These are phyloP conservation scores for Gallinago paraguaiae DNA, from an alignment of 2,113 vertebrate genomes.

Conservation along the genomic window DNA sequence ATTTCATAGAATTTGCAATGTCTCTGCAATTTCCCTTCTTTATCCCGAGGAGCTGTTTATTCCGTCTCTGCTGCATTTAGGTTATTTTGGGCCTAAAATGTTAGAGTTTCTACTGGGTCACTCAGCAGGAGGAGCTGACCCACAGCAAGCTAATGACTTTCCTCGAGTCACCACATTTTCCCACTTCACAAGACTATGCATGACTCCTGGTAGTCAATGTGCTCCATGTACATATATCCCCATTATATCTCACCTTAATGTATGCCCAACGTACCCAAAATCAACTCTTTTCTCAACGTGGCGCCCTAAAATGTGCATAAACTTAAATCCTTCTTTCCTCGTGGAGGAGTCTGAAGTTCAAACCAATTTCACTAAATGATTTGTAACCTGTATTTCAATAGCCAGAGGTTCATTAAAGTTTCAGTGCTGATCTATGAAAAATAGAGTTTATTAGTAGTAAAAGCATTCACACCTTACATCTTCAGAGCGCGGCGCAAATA, in stretches of 20 bases:
- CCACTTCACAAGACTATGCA: neutral
- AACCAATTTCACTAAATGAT: neutral
- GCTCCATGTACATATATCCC: neutral
- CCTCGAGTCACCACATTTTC: neutral
- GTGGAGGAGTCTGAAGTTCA: neutral
- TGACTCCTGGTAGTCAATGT: neutral
- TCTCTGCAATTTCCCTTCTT: neutral
- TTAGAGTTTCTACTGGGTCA: neutral
- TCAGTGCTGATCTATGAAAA: neutral
- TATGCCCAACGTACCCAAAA: neutral
- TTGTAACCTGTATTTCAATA: neutral
- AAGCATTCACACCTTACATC: neutral
- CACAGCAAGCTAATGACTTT: neutral
- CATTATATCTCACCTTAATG: neutral
- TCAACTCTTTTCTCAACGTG: neutral
- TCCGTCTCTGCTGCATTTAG: neutral
- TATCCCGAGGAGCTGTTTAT: neutral
- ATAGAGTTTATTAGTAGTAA: conserved; percentile 20
- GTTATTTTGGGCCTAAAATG: neutral
- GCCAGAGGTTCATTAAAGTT: conserved; percentile 9
- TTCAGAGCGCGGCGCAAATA: conserved; percentile 2
- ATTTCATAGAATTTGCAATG: neutral
- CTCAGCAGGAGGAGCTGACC: neutral
- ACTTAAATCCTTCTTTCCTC: neutral
- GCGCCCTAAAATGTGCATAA: neutral